phyloP scores from a whole-genome alignment of 2,113 vertebrate species.

The Zingel zingel region DNA sequence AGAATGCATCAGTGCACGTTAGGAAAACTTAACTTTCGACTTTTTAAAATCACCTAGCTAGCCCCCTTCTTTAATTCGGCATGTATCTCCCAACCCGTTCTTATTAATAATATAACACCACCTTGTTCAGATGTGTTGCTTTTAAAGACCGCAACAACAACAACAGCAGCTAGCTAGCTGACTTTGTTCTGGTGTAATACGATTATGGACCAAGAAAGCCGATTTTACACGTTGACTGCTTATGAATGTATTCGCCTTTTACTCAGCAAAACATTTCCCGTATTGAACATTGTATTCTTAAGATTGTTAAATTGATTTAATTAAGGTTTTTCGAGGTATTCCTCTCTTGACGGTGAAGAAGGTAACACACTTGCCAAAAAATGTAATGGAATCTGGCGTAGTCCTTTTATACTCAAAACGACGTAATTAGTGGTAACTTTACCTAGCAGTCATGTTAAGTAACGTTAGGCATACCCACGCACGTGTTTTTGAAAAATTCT shows the following conservation, averaged over 20 bases:
- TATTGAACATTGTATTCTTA: neutral
- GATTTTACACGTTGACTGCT: neutral
- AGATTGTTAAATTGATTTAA: neutral
- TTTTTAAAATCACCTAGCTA: fast-evolving
- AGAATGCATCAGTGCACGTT: fast-evolving
- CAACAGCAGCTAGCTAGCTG: neutral
- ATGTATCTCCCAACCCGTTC: fast-evolving
- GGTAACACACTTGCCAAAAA: neutral
- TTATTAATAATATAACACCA: neutral
- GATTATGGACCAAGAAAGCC: fast-evolving
- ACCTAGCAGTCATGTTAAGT: neutral
- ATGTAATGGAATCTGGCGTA: neutral
- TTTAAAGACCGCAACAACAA: neutral
- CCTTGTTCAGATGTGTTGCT: neutral
- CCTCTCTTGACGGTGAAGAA: fast-evolving
- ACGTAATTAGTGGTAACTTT: neutral
- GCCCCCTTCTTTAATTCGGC: neutral
- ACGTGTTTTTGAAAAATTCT: neutral
- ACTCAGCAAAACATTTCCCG: neutral
- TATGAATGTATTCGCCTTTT: neutral
- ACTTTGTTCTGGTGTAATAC: too few relatives aligned
- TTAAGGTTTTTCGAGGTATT: neutral
- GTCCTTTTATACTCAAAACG: neutral
- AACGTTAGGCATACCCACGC: neutral
- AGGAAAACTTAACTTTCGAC: fast-evolving